A percentile compares a stretch with the other conserved stretches of the same genome.
Conservation (phyloP, 2,113 vertebrate species). For the Gracilinanus agilis region DNA sequence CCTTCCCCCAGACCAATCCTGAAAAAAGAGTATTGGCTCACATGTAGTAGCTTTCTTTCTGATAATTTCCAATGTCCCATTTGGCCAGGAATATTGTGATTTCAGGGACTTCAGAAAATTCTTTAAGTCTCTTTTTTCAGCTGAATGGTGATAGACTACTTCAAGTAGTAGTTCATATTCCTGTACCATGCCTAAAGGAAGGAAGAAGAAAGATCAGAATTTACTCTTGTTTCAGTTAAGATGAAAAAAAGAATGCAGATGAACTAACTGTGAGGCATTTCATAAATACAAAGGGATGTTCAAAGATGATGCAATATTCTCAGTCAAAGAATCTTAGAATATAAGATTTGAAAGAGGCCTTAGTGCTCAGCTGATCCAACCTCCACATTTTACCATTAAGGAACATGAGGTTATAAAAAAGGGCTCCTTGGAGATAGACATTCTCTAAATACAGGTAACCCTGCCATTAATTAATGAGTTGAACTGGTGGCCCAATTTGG, state of each 20-base stretch:
- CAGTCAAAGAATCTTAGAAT: neutral
- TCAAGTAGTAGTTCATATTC: slow-evolving; percentile 73
- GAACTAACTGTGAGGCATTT: neutral
- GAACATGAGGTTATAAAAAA: neutral
- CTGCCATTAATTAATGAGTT: neutral
- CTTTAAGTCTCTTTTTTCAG: slow-evolving; percentile 57
- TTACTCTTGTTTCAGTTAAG: neutral
- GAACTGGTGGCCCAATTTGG: neutral
- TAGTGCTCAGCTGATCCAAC: neutral
- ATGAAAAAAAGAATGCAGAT: neutral
- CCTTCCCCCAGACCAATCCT: neutral
- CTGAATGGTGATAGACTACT: slow-evolving; percentile 54
- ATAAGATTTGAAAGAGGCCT: neutral
- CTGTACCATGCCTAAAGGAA: slow-evolving; percentile 10
- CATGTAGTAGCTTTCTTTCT: slow-evolving; percentile 67
- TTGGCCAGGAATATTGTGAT: neutral
- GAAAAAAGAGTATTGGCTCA: slow-evolving; percentile 36
- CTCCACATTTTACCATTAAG: neutral
- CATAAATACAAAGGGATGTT: neutral
- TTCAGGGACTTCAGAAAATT: slow-evolving; percentile 49
- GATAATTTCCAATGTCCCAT: neutral
- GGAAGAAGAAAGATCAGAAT: neutral
- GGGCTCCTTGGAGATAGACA: neutral
- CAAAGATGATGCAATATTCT: fast-evolving
- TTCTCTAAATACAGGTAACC: neutral